A percentile compares a stretch with the other conserved stretches of the same genome.
These are phyloP conservation scores for Danaus plexippus DNA, from an alignment of 1,140 invertebrate genomes.

Conservation along the genomic window DNA sequence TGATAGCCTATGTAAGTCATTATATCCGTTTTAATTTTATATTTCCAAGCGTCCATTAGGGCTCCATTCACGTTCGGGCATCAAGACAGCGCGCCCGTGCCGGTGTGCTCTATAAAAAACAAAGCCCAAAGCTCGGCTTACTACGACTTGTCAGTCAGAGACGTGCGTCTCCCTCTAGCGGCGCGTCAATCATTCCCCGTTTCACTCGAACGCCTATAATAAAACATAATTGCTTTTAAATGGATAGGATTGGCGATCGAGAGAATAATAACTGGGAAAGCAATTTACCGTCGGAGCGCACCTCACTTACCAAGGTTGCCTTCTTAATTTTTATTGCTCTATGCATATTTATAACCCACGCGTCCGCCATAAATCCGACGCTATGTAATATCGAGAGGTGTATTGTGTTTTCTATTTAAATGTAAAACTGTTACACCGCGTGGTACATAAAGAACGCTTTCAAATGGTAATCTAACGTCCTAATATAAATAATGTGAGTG, in stretches of 20 bases:
- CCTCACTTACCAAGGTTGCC: conserved; percentile 42
- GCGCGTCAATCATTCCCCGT: conserved; percentile 21
- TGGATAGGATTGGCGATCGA: conserved; percentile 67
- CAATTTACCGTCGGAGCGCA: conserved; percentile 54
- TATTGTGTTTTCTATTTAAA: too few species aligned
- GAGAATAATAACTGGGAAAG: conserved; percentile 53
- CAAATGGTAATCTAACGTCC: neutral
- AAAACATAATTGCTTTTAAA: conserved; percentile 73
- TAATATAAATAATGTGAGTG: too few species aligned
- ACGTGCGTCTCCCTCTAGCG: conserved; percentile 34
- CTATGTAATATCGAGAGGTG: too few species aligned
- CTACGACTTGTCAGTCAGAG: conserved; percentile 30
- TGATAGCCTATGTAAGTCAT: conserved; percentile 61
- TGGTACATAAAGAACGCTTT: neutral
- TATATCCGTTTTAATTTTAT: conserved; percentile 61
- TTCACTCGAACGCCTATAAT: conserved; percentile 53
- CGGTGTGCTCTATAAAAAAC: conserved; percentile 35
- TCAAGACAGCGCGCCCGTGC: conserved; percentile 43
- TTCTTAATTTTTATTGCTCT: conserved; percentile 46
- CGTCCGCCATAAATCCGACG: conserved; percentile 5
- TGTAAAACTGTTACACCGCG: neutral
- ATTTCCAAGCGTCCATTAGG: conserved; percentile 57
- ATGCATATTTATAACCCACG: conserved; percentile 51
- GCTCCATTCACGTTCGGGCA: conserved; percentile 50
- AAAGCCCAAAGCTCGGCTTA: conserved; percentile 13